These are phyloP conservation scores for Noctua janthe DNA, from an alignment of 2,888 invertebrate genomes.

Conservation along the genomic window DNA sequence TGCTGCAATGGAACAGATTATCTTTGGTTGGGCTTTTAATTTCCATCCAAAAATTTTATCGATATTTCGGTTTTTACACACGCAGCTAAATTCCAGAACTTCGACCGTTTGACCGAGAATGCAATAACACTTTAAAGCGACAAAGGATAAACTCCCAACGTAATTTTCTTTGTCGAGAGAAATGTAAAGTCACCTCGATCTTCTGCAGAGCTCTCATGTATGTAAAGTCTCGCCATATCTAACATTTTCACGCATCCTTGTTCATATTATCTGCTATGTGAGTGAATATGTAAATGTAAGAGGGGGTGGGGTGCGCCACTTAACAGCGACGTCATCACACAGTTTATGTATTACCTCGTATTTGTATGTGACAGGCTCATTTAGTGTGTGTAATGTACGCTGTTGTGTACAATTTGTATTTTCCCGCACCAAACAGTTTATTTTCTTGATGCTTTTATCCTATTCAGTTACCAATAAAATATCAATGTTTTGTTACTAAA, in stretches of 20 bases:
- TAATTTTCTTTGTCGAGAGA: neutral
- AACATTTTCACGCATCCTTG: neutral
- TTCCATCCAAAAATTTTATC: neutral
- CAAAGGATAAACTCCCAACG: neutral
- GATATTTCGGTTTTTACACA: neutral
- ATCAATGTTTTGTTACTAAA: neutral
- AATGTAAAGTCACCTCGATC: neutral
- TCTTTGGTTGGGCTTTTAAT: neutral
- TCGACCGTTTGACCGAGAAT: no score
- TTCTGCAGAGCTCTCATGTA: neutral
- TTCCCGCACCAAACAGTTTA: no score
- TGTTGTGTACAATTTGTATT: neutral
- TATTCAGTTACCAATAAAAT: neutral
- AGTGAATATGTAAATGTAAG: conserved; percentile 37
- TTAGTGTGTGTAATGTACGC: neutral
- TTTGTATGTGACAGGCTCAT: conserved; percentile 17
- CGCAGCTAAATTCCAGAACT: neutral
- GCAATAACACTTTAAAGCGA: neutral
- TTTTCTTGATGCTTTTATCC: neutral
- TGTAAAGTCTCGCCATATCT: neutral
- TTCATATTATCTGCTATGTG: neutral
- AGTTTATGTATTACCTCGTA: conserved; percentile 17
- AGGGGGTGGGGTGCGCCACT: conserved; percentile 8
- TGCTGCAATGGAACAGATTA: neutral
- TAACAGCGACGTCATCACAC: conserved; percentile 25